A percentile compares a stretch with the other conserved stretches of the same genome.
phyloP scores from a whole-genome alignment of 2,113 vertebrate species.

The Corvus cornix region DNA sequence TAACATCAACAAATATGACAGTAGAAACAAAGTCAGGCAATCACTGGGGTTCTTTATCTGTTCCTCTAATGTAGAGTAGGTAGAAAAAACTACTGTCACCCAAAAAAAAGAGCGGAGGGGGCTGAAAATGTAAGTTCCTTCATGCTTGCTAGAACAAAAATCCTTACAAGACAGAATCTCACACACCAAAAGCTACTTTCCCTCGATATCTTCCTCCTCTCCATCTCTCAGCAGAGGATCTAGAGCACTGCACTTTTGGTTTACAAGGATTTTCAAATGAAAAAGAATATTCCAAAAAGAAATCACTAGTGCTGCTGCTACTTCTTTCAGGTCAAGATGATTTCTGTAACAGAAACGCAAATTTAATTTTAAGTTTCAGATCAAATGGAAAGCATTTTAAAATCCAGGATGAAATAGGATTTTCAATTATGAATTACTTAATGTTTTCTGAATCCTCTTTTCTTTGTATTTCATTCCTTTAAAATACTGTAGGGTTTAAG shows the following conservation, averaged over 20 bases:
- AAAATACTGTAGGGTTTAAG: neutral
- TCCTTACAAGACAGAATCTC: neutral
- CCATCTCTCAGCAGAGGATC: neutral
- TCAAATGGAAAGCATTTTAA: neutral
- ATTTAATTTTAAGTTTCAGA: neutral
- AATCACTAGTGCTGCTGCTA: neutral
- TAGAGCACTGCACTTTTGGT: neutral
- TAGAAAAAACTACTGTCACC: neutral
- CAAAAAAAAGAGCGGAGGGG: neutral
- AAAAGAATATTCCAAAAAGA: neutral
- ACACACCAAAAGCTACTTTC: neutral
- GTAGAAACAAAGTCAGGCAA: neutral
- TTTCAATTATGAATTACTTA: neutral
- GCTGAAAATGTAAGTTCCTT: neutral
- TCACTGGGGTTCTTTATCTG: neutral
- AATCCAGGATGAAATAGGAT: neutral
- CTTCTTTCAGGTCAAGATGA: neutral
- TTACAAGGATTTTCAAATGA: neutral
- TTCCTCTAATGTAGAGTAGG: neutral
- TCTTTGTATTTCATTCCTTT: neutral
- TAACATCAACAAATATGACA: slow-evolving; percentile 4
- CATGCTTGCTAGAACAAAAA: neutral
- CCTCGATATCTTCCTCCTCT: neutral
- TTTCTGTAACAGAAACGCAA: neutral
- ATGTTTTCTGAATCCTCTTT: neutral